phyloP scores from a whole-genome alignment of 2,113 vertebrate genomes.

The Nerophis lumbriciformis region DNA sequence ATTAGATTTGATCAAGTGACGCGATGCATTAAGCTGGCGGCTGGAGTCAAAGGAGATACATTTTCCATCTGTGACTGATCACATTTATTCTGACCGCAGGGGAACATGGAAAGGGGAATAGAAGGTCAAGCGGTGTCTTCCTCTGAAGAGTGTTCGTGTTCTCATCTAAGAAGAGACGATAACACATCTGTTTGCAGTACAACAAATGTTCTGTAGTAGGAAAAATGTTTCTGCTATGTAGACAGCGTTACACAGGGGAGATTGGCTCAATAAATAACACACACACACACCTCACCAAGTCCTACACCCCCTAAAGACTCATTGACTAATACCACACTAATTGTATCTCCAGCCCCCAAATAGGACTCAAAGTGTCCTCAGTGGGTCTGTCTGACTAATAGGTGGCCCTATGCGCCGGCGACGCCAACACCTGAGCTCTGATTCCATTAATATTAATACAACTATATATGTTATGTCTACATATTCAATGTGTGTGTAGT shows the following conservation, averaged over 20 bases:
- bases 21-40: constrained; percentile 11
- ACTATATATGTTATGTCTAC: constrained; percentile 1
- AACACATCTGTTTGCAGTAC: neutral
- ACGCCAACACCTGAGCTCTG: constrained; percentile 34
- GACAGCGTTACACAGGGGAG: neutral
- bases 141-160: neutral
- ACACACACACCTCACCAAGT: neutral
- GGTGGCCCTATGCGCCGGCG: constrained; percentile 17
- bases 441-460: constrained; percentile 44
- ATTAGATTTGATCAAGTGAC: constrained; percentile 6
- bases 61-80: neutral
- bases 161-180: neutral
- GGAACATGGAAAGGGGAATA: constrained; percentile 13
- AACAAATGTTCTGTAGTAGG: neutral
- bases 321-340: neutral
- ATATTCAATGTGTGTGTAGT: constrained; percentile 1
- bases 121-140: constrained; percentile 27
- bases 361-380: constrained; percentile 12
- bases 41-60: constrained; percentile 15
- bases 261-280: constrained; percentile 8
- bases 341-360: neutral
- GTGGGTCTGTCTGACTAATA: constrained; percentile 26
- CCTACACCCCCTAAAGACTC: constrained; percentile 2
- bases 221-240: neutral
- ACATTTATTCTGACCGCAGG: constrained; percentile 25